These are phyloP conservation scores for Cremastobaeus sp. DNA, from an alignment of 2,888 invertebrate species.

Conservation along the genomic window DNA sequence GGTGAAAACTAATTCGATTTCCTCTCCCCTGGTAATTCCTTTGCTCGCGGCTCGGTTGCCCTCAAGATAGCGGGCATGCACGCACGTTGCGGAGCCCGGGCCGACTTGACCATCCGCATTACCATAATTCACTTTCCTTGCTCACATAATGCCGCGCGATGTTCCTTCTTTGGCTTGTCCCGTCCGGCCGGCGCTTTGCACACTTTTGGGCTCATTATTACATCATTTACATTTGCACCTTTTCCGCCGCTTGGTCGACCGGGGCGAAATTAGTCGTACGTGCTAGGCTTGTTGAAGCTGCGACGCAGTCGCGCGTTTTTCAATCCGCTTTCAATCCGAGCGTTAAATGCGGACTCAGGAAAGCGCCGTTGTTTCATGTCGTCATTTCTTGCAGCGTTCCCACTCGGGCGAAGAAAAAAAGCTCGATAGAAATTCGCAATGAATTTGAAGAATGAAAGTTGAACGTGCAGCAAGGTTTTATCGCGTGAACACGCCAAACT, in stretches of 20 bases:
- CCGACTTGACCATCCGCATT: constrained; percentile 48
- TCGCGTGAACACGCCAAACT: constrained; percentile 4
- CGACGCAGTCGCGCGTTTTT: constrained; percentile 48
- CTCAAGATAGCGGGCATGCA: constrained; percentile 48
- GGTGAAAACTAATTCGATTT: constrained; percentile 54
- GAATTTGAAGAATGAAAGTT: neutral
- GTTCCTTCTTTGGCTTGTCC: constrained; percentile 37
- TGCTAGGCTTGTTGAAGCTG: constrained; percentile 43
- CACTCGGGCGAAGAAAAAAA: neutral
- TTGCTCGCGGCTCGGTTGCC: constrained; percentile 40
- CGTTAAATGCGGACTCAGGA: constrained; percentile 25
- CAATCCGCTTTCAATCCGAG: constrained; percentile 26
- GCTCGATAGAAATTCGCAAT: neutral
- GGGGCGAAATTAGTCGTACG: constrained; percentile 48
- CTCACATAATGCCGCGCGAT: constrained; percentile 48
- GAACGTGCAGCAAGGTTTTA: constrained; percentile 1
- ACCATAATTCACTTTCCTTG: constrained; percentile 57
- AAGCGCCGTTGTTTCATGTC: too few species aligned
- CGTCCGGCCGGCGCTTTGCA: constrained; percentile 28
- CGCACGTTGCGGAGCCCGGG: constrained; percentile 35
- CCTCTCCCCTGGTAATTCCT: constrained; percentile 48
- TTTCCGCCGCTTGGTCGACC: constrained; percentile 20
- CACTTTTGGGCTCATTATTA: constrained; percentile 54
- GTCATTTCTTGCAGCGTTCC: too few species aligned
- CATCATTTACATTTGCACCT: constrained; percentile 47